Base-by-base conservation (phyloP, 2,797 vertebrate genomes). In the Hemitrygon akajei region DNA sequence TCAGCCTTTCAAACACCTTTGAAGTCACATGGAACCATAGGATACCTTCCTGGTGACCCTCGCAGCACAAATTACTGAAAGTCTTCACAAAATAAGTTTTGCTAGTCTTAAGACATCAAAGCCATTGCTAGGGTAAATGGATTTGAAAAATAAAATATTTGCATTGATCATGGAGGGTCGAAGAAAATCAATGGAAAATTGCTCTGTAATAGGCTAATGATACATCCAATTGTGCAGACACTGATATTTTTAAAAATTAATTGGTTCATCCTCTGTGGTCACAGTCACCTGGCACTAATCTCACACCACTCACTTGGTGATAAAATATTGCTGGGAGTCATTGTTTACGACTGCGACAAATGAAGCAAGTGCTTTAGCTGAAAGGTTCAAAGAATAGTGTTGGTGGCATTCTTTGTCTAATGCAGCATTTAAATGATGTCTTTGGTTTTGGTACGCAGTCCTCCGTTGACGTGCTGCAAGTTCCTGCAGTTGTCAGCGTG, bases 1-100 rank as follows among this genome's bases (percentile, higher is more conserved):
- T 89, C 86, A 89, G 86, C 60, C 69, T 89, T 69, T 89, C 60
- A 89, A 89, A 69, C 63, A 89, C 63, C 86, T 89, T 89, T 89
- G 86, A 69, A 89, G 86, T 69, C 63, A 25, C n/a, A 0, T 37
- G 10, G 30, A 69, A 63, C 86, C 20, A 69, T 66, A 69, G 18
- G 34, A 89, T 89, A 69, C 63, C 69, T 66, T 37, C 6, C 63
- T 69, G 63, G 86, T 89, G 60, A 89, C 86, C 86, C 69, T 69
- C 86, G 18, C 11, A 89, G 86, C 63, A 34, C n/a, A 66, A 89
- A 89, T 69, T 37, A 63, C 34, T 89, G 27, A 66, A 87, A 60
- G 30, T 87, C 58, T 66, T 87, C 84, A 63, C 7, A 87, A n/a
- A 66, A 87, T 89, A 69, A 37, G 63, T 66, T 69, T 69, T 25